Base-by-base conservation (phyloP, 64 coral and sea anemone species). In the Pocillopora damicornis region DNA sequence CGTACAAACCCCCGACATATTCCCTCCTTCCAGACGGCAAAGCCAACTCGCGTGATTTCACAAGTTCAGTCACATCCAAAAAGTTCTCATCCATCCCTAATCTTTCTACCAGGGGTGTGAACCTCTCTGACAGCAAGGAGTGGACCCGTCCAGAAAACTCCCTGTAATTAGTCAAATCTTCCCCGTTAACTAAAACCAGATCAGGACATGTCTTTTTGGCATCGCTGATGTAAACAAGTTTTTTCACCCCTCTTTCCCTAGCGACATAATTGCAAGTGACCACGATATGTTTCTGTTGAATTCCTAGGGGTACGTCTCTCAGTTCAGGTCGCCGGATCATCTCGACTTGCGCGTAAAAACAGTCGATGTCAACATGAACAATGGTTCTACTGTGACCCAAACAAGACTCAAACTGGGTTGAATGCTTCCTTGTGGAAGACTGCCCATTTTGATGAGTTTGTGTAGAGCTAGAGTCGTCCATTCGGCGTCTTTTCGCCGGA, bases 281-380 rank as follows among this genome's bases (percentile, higher is more conserved):
- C 1, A 96, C 76, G 38, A 96, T 87, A 15, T 96, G 88, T 76
- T 96, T 96, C 75, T 96, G 94, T 60, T 92, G 88, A 15, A 96
- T 76, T 61, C 94, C 94, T 0, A 96, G 60, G 4, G 94, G 94
- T 36, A 87, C 67, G 35, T 89, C 75, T 16, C 66, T 63, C 3
- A 96, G 79, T 15, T 75, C 61, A 63, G 94, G 88, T 61, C 89
- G 89, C 4, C 86, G 87, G 73, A 96, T 38, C 87, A 93, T 96
- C 86, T 97, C 94, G 73, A 97, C 94, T 38, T 97, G 94, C 15
- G 94, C 94, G 76, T 97, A 97, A 81, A 97, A 97, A 73, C 94
- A 97, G 58, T 97, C 94, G 42, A 97, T 93, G 20, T 97, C 94
- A 68, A 97, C 87, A 63, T 97, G 94, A 45, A 97, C 79, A 90